Base-by-base conservation (phyloP, 92 coral and sea anemone species). In the Palythoa grandiflora region DNA sequence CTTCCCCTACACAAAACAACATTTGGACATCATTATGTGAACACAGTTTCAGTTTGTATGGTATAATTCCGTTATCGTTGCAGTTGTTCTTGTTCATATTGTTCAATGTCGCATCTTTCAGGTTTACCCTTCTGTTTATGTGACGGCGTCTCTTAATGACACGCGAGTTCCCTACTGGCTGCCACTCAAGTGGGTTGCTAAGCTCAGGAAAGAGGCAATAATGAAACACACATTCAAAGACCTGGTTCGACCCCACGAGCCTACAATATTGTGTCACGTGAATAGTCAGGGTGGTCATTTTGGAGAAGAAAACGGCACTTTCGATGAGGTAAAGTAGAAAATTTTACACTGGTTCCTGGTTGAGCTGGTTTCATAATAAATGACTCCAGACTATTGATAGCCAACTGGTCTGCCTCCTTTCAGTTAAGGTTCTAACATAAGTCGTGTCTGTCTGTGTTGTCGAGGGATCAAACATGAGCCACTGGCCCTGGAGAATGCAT, bases 151-250 rank as follows among this genome's bases (percentile, higher is more conserved):
- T 53, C 86, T 95, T 80, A 89, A 90, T 36, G 99, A 97, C 75
- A 91, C 89, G 21, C 94, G 98, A 16, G 99, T 97, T 7, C 99
- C 99, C 6, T 97, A 91, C 91, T 97, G 99, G 99, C 84, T 93
- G 88, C 96, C 99, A 1, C 88, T 97, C 38, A 97, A 97, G 84
- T 97, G 93, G 92, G 93, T 94, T 1, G 95, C 97, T 9, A 96
- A 94, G 59, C 92, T 97, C 51, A 89, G 99, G 20, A 83, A 68
- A 48, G 4, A 70, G 37, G 83, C 87, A 3, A 36, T 81, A 65
- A 81, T 66, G 86, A 81, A 47, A 40, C 76, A 81, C 47, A 47
- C 75, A 10, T 21, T 65, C 20, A 81, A 39, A 38, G 86, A 40
- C 37, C 36, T 81, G n/a, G 61, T 81, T 12, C 53, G 61, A n/a